Evolutionary conservation across 2,888 invertebrate species (phyloP).

Genomic region (Carterocephalus palaemon): DNA sequence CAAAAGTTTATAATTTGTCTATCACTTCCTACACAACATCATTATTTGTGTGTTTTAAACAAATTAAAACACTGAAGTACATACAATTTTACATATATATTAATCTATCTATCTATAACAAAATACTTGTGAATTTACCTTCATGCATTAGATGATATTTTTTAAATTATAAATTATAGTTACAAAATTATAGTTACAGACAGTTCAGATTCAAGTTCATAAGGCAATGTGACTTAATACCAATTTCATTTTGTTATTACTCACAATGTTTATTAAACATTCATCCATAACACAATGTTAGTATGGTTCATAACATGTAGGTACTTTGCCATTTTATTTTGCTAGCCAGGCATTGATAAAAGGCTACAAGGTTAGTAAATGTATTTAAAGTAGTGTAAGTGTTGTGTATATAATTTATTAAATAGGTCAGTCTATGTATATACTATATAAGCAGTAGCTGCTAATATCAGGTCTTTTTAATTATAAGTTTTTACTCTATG

Average conservation of each 20-base stretch:
- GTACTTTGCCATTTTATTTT: conserved; percentile 6
- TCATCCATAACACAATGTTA: conserved; percentile 24
- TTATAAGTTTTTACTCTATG: no score
- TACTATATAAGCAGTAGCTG: no score
- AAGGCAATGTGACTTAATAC: conserved; percentile 4
- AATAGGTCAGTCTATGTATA: neutral
- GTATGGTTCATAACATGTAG: conserved; percentile 19
- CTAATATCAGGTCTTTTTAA: no score
- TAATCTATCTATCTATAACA: no score
- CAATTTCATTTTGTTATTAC: conserved; percentile 7
- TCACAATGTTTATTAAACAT: conserved; percentile 35
- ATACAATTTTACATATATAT: no score
- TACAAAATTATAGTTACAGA: neutral
- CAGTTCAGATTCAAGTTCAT: neutral
- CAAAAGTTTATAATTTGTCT: no score
- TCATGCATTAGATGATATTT: no score
- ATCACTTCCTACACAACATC: no score
- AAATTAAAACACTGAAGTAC: no score
- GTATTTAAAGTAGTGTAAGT: neutral
- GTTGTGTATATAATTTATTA: neutral
- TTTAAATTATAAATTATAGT: conserved; percentile 7
- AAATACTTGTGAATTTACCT: no score
- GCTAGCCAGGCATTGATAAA: conserved; percentile 2
- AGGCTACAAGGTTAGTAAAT: conserved; percentile 9
- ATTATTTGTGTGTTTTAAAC: no score